Evolutionary conservation across 2,888 invertebrate genomes (phyloP).

Genomic region (Lissonota sp.): DNA sequence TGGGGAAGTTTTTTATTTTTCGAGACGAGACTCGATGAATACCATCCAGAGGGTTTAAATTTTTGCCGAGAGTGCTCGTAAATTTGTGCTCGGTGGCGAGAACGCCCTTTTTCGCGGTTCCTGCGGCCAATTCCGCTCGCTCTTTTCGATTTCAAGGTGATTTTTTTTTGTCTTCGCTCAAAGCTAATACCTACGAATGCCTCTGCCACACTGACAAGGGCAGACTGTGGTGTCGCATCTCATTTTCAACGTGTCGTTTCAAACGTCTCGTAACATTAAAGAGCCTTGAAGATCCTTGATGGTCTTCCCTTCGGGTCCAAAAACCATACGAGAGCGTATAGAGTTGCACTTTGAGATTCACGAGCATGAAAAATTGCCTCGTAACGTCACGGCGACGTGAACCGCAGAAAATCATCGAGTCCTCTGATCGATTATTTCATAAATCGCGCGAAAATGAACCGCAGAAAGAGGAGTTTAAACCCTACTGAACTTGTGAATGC

Average conservation of each 20-base stretch:
- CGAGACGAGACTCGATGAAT: conserved; percentile 34
- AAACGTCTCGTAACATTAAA: too few species aligned
- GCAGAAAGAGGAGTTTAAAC: too few species aligned
- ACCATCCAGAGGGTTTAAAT: conserved; percentile 1
- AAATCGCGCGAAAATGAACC: conserved; percentile 23
- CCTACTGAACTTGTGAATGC: too few species aligned
- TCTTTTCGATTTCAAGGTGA: conserved; percentile 16
- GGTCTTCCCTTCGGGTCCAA: conserved; percentile 20
- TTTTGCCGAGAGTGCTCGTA: conserved; percentile 5
- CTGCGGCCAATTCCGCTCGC: conserved; percentile 21
- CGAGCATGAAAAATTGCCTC: conserved; percentile 15
- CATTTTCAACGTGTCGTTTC: background rate
- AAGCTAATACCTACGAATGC: conserved; percentile 4
- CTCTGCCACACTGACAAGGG: conserved; percentile 26
- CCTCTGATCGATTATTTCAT: conserved; percentile 33
- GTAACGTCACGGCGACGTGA: conserved; percentile 6
- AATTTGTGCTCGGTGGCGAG: conserved; percentile 20
- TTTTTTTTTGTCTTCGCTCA: too few species aligned
- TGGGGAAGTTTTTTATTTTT: background rate
- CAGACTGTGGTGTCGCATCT: conserved; percentile 10
- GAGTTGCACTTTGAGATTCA: background rate
- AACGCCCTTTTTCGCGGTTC: conserved; percentile 29
- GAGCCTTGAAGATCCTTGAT: too few species aligned
- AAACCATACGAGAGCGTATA: background rate
- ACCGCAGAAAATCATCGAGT: conserved; percentile 39